Evolutionary conservation across 2,113 vertebrate genomes (phyloP).

Genomic region (Grammomys surdaster): DNA sequence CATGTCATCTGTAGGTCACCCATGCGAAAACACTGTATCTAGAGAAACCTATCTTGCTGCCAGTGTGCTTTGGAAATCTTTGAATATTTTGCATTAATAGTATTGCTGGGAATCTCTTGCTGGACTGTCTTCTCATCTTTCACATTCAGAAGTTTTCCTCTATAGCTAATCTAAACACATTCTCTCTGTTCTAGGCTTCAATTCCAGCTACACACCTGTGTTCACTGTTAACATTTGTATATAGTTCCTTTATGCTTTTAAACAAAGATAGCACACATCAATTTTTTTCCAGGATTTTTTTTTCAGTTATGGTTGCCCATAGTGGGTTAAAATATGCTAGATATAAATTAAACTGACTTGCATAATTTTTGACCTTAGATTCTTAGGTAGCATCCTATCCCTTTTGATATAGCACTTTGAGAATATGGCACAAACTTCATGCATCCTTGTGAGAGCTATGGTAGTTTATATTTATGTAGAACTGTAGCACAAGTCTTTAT

Average conservation of each 20-base stretch:
- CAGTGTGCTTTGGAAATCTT: constrained; percentile 76
- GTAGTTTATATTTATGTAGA: constrained; percentile 48
- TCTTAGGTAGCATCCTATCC: background rate
- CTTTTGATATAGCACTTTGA: constrained; percentile 39
- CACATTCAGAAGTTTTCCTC: constrained; percentile 56
- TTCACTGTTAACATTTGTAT: background rate
- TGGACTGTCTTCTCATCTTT: constrained; percentile 71
- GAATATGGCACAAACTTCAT: constrained; percentile 30
- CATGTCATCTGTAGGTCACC: constrained; percentile 66
- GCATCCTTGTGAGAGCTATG: background rate
- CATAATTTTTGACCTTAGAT: constrained; percentile 12
- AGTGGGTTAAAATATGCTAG: constrained; percentile 9
- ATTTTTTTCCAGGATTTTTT: constrained; percentile 30
- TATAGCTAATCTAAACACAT: constrained; percentile 59
- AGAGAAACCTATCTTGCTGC: constrained; percentile 74
- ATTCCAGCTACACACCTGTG: background rate
- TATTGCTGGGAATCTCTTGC: constrained; percentile 40
- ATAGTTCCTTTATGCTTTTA: constrained; percentile 5
- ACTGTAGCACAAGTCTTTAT: constrained; percentile 13
- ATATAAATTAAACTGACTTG: constrained; percentile 23
- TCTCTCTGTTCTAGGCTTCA: constrained; percentile 36
- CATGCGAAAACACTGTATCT: constrained; percentile 73
- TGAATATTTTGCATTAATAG: constrained; percentile 75
- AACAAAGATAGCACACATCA: constrained; percentile 4
- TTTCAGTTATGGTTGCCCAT: constrained; percentile 35